Base-by-base conservation (phyloP, 1,140 invertebrate species). In the Bombus difficillimus region DNA sequence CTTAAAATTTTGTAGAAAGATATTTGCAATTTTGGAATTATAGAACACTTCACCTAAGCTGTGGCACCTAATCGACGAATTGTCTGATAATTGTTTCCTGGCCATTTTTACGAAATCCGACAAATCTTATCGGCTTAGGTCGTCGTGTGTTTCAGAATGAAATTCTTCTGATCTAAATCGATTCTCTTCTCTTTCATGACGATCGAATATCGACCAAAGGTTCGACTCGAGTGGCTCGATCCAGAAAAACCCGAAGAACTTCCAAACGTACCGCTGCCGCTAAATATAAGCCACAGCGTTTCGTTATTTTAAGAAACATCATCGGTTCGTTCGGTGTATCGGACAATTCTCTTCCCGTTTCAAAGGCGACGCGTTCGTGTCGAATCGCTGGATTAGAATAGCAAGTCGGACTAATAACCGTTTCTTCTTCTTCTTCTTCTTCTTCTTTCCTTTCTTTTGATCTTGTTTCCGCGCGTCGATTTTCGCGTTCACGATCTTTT, bases 261-360 rank as follows among this genome's bases (percentile, higher is more conserved):
- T 76, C 13, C 10, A 68, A 76, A 76, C 81, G 32, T 34, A 37
- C 18, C 15, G n/a, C n/a, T 32, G 62, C 25, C 3, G 37, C 74
- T 43, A 78, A 78, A 84, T 57, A 69, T 69, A 84, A 43, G 18
- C 8, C 32, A 8, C 73, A 32, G 34, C 22, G 37, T 83, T 57
- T 78, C 32, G 75, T 71, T 84, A 71, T 79, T 84, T 84, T 71
- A 57, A 69, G 82, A 78, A 41, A 28, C 47, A 37, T 62, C 39
- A 78, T 83, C 75, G 74, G 37, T 37, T 69, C 62, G 74, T 53
- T 47, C 41, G 57, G 22, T n/a, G 76, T 66, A 66, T 43, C 76
- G 32, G 34, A 13, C 80, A 41, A 74, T 74, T 74, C 80, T 43
- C 39, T 74, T 62, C 39, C 80, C 53, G 22, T 47, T 64, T 28